Percentiles rank a stretch among this genome's conserved stretches.
Evolutionary conservation across 64 coral and sea anemone species (phyloP).

Genomic region (Dendronephthya gigantea): DNA sequence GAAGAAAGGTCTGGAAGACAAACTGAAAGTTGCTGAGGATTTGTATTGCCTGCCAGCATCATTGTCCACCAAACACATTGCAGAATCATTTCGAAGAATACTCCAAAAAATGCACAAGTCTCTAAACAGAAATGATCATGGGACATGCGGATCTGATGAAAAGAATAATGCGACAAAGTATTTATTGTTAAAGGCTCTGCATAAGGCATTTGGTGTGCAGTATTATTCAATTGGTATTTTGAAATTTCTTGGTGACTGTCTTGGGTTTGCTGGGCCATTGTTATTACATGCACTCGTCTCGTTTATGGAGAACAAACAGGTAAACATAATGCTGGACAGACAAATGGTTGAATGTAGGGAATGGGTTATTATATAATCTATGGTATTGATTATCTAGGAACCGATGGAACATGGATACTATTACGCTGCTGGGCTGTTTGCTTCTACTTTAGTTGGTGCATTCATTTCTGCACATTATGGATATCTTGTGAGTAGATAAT

Average conservation of each 20-base stretch:
- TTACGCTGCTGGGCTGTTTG: constrained; percentile 70
- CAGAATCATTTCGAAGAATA: constrained; percentile 33
- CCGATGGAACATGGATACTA: constrained; percentile 81
- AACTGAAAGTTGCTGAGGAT: constrained; percentile 52
- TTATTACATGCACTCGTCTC: constrained; percentile 91
- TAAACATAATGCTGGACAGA: constrained; percentile 18
- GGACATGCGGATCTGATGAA: background rate
- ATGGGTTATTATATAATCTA: no score
- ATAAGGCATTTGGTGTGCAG: constrained; percentile 81
- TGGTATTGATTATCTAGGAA: constrained; percentile 61
- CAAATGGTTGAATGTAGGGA: no score
- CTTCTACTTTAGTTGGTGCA: constrained; percentile 57
- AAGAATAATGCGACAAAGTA: constrained; percentile 13
- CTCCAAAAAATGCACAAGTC: constrained; percentile 3
- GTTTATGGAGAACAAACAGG: constrained; percentile 90
- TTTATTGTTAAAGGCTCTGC: constrained; percentile 60
- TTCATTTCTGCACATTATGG: constrained; percentile 68
- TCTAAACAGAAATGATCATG: background rate
- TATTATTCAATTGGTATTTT: constrained; percentile 85
- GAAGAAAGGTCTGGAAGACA: constrained; percentile 57
- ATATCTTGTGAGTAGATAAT: constrained; percentile 44
- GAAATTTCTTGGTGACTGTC: constrained; percentile 72
- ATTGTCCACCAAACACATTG: constrained; percentile 44
- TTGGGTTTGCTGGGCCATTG: constrained; percentile 91
- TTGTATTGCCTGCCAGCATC: constrained; percentile 58